Evolutionary conservation across 2,888 invertebrate genomes (phyloP).

Genomic region (Augochlorella aurata): DNA sequence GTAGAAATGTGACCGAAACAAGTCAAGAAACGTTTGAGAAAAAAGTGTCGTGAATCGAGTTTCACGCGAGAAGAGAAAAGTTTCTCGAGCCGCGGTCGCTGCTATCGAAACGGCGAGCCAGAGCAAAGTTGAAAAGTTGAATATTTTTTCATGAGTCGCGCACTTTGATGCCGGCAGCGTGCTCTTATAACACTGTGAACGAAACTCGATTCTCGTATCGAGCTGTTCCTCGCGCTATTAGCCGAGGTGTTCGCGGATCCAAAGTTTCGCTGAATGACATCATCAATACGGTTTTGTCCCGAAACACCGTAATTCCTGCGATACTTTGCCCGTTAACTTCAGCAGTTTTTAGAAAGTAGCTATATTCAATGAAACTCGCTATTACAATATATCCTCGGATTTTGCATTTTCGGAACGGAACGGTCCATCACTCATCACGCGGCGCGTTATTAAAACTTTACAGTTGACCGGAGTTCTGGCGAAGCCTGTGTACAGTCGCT

Average conservation of each 20-base stretch:
- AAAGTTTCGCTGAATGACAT: constrained; percentile 8
- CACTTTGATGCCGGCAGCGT: constrained; percentile 3
- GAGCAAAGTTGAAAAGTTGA: not conserved
- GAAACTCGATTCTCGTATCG: constrained; percentile 9
- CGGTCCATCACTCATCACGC: not conserved
- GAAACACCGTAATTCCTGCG: not conserved
- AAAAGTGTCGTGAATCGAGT: constrained; percentile 17
- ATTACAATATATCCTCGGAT: not conserved
- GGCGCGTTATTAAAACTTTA: not conserved
- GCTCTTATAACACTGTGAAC: not conserved
- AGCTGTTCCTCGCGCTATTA: not conserved
- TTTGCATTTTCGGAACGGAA: not conserved
- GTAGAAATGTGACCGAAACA: not conserved
- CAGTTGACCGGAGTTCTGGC: not conserved
- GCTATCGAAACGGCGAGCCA: not conserved
- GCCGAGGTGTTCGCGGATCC: not conserved
- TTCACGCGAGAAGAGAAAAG: not conserved
- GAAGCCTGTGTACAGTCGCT: not conserved
- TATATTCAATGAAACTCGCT: not conserved
- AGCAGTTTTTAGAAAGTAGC: not conserved
- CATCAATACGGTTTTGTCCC: constrained; percentile 2
- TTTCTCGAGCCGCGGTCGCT: not conserved
- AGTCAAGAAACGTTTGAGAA: not conserved
- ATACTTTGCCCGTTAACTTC: constrained; percentile 4
- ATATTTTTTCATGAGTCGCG: not conserved